Evolutionary conservation across 2,888 invertebrate species (phyloP).

Genomic region (Mystacides longicornis): DNA sequence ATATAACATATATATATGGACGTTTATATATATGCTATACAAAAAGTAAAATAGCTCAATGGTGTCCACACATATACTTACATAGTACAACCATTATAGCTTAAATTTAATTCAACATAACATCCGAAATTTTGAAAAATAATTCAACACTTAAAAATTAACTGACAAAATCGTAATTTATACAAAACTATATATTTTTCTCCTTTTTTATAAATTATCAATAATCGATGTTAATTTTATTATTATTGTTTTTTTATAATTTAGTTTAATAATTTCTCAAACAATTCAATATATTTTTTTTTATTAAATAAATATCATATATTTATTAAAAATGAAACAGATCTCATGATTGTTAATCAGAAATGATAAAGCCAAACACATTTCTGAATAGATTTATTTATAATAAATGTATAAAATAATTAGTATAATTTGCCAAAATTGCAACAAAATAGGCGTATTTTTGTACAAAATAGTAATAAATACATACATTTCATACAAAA

Average conservation of each 20-base stretch:
- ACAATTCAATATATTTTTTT: constrained; percentile 11
- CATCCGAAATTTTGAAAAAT: constrained; percentile 27
- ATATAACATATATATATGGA: constrained; percentile 25
- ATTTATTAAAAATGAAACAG: background rate
- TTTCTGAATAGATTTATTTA: constrained; percentile 8
- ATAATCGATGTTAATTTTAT: constrained; percentile 26
- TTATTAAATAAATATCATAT: constrained; percentile 12
- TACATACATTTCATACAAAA: too few relatives aligned
- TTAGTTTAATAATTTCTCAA: constrained; percentile 18
- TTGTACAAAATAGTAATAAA: too few relatives aligned
- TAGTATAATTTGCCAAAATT: background rate
- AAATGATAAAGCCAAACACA: constrained; percentile 23
- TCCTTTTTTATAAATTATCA: constrained; percentile 25
- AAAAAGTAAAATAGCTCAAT: too few relatives aligned
- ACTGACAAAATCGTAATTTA: constrained; percentile 26
- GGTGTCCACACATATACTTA: too few relatives aligned
- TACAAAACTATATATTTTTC: constrained; percentile 27
- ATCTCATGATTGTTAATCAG: constrained; percentile 11
- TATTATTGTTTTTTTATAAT: constrained; percentile 21
- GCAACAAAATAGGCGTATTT: background rate
- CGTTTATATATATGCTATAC: too few relatives aligned
- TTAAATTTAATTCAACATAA: too few relatives aligned
- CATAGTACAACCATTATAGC: constrained; percentile 22
- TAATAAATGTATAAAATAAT: background rate
- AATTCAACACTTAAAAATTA: constrained; percentile 27